Base-by-base conservation (phyloP, 2,797 vertebrate genomes). In the Fringilla coelebs region DNA sequence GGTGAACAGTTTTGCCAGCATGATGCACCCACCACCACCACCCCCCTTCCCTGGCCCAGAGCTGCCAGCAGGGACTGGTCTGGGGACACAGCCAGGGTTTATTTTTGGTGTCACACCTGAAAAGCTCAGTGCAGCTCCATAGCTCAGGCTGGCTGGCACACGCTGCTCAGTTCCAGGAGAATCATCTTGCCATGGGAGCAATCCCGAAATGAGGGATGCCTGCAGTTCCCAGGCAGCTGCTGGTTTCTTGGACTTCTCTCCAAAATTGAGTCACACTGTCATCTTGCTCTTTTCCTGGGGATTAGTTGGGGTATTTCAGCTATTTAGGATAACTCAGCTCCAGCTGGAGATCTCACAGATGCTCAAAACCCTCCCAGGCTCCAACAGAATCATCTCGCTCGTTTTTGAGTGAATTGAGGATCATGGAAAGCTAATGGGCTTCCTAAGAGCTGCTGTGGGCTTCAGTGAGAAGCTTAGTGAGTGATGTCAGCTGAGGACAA, bases 1-100 rank as follows among this genome's bases (percentile, higher is more conserved):
- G 73, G 38, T 74, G 36, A 0, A 8, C 2, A 6, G 15, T 31
- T 84, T 28, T 49, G 13, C 46, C 46, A 31, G 66, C 54, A 12
- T 9, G 57, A 19, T 0, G 1, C 38, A 5, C 38, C 70, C 40
- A 5, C 10, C 1, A 1, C 14, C 51, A 52, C 17, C 38, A 5
- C 7, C 32, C 4, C 11, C 0, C 34, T 40, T 66, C 38, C 73
- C 61, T 34, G 38, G 31, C 49, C 32, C 29, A 54, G 28, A 54
- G 88, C 43, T 85, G 51, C 66, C 74, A 62, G 52, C 29, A 61
- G 61, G 61, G 34, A 31, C 1, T 51, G 63, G 26, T 31, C 5
- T 3, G 24, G 80, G 58, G 48, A 28, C 1, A 6, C 3, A 62
- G 21, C 19, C 26, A 60, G 67, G 48, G 31, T 85, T 76, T 54